Percentiles rank a stretch among this genome's conserved stretches.
Evolutionary conservation across 2,888 invertebrate genomes (phyloP).

Genomic region (Taphrorychus bicolor): DNA sequence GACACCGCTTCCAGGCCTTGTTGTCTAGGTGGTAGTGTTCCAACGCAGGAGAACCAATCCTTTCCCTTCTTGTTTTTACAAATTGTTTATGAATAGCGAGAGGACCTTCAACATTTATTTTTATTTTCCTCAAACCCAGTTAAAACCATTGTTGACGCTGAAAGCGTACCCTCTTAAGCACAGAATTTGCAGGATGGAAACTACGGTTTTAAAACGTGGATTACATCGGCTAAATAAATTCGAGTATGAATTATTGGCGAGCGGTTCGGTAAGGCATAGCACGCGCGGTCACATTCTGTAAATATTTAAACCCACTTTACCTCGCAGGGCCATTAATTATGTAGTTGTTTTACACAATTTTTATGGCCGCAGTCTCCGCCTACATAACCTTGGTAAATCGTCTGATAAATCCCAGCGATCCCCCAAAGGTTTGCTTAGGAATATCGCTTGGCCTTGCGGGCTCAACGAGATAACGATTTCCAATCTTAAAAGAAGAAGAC

Average conservation of each 20-base stretch:
- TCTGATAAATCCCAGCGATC: constrained; percentile 28
- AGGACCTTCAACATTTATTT: too few species aligned
- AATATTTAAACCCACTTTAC: constrained; percentile 51
- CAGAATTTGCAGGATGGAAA: neutral
- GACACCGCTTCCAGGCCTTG: too few species aligned
- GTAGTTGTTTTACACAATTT: constrained; percentile 37
- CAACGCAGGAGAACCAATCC: too few species aligned
- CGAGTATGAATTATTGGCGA: constrained; percentile 50
- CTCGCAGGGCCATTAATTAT: constrained; percentile 41
- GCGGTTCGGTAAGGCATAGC: constrained; percentile 47
- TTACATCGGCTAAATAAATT: constrained; percentile 48
- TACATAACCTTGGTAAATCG: constrained; percentile 20
- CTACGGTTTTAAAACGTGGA: constrained; percentile 32
- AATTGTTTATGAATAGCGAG: too few species aligned
- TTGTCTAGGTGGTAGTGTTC: too few species aligned
- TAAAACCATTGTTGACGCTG: too few species aligned
- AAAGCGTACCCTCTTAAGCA: neutral
- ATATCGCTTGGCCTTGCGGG: neutral
- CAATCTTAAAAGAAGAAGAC: neutral
- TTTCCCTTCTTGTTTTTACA: too few species aligned
- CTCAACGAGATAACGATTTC: neutral
- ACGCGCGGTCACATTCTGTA: constrained; percentile 54
- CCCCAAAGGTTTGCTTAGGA: neutral
- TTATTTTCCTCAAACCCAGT: too few species aligned
- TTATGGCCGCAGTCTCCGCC: constrained; percentile 15